phyloP scores from a whole-genome alignment of 2,797 vertebrate species.

The Coreius guichenoti region DNA sequence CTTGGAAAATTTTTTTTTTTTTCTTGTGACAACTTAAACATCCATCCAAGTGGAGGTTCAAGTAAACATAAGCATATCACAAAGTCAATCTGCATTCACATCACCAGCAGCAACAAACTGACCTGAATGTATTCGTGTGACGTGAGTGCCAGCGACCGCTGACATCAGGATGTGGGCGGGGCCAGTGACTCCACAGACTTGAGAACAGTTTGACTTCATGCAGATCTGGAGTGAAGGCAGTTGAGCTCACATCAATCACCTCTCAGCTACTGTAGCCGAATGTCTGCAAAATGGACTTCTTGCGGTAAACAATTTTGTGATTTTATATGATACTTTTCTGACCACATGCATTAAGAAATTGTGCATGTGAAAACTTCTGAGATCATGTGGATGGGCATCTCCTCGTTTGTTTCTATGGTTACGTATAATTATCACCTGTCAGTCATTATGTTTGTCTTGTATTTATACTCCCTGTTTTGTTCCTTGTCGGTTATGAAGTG shows the following conservation, averaged over 20 bases:
- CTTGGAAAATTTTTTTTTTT: background rate
- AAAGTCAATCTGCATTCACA: background rate
- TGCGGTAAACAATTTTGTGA: background rate
- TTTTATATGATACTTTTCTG: background rate
- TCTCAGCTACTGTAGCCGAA: background rate
- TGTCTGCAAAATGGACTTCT: background rate
- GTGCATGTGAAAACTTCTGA: background rate
- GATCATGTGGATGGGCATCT: background rate
- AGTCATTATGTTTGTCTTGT: too few species aligned
- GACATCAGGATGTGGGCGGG: constrained; percentile 8
- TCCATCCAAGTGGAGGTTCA: background rate
- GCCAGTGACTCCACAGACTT: background rate
- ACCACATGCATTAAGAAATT: background rate
- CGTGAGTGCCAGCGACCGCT: background rate
- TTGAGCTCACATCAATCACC: constrained; percentile 9
- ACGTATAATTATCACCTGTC: too few species aligned
- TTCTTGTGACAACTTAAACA: too few species aligned
- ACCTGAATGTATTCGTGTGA: background rate
- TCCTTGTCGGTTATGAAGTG: too few species aligned
- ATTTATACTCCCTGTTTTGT: too few species aligned
- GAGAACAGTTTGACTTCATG: constrained; percentile 13
- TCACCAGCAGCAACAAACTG: background rate
- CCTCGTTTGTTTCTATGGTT: too few species aligned
- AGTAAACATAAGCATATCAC: background rate
- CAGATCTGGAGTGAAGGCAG: constrained; percentile 2